A percentile compares a stretch with the other conserved stretches of the same genome.
phyloP scores from a whole-genome alignment of 1,140 invertebrate genomes.

The Orussus abietinus region DNA sequence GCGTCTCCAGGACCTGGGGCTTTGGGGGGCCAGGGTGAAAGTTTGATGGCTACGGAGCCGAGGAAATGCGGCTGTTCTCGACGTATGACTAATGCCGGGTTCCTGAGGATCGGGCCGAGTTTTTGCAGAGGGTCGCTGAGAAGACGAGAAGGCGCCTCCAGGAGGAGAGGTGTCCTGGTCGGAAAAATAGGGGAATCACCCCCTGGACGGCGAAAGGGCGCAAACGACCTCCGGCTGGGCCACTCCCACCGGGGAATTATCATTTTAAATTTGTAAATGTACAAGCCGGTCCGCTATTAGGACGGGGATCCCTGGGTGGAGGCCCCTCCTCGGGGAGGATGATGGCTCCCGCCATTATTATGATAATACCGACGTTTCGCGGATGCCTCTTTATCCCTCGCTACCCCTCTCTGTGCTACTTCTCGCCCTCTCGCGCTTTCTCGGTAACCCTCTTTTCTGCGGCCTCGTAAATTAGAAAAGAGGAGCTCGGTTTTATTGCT shows the following conservation, averaged over 20 bases:
- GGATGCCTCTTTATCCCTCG: conserved; percentile 19
- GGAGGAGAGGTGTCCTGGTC: neutral
- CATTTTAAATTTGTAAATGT: conserved; percentile 45
- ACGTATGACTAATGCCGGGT: conserved; percentile 29
- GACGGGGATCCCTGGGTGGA: conserved; percentile 15
- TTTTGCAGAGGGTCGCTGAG: conserved; percentile 16
- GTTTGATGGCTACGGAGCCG: too few species aligned
- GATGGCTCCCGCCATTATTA: conserved; percentile 39
- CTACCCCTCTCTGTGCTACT: conserved; percentile 3
- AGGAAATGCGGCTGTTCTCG: conserved; percentile 19
- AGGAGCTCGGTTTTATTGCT: neutral
- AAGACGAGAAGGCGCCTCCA: neutral
- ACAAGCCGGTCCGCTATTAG: conserved; percentile 33
- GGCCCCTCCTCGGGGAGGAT: conserved; percentile 18
- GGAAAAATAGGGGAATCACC: conserved; percentile 18
- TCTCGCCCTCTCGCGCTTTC: conserved; percentile 9
- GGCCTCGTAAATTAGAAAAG: conserved; percentile 21
- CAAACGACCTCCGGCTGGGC: conserved; percentile 33
- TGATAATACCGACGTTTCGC: conserved; percentile 37
- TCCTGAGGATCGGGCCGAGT: conserved; percentile 14
- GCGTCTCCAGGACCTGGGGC: too few species aligned
- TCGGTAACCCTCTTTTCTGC: conserved; percentile 5
- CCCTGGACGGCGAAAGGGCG: conserved; percentile 20
- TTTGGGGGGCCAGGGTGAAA: too few species aligned
- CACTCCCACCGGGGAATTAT: conserved; percentile 32